Conservation (phyloP, 2,888 invertebrate genomes). For the Urechis unicinctus region DNA sequence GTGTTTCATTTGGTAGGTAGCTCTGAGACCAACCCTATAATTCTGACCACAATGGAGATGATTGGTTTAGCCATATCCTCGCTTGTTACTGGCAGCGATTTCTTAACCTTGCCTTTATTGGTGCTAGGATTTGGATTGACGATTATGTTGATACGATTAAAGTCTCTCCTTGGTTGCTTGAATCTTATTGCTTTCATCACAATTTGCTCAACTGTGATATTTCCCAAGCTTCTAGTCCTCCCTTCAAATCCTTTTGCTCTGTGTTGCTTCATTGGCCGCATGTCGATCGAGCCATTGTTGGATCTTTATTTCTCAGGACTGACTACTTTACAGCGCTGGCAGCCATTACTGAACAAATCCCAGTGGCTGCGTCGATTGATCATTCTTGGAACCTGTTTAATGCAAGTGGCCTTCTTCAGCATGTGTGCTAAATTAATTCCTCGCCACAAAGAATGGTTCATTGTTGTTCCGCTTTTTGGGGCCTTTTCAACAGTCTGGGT, state of each 20-base stretch:
- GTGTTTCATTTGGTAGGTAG: conserved; percentile 34
- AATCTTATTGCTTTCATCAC: conserved; percentile 28
- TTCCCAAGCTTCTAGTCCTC: conserved; percentile 31
- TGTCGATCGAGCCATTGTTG: conserved; percentile 34
- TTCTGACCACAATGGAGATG: conserved; percentile 34
- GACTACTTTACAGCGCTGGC: conserved; percentile 44
- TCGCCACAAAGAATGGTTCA: conserved; percentile 49
- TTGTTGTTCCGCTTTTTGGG: conserved; percentile 46
- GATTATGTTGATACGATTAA: conserved; percentile 38
- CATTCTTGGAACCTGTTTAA: conserved; percentile 25
- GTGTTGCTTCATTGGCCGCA: conserved; percentile 35
- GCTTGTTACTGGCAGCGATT: conserved; percentile 29
- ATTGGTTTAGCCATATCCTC: conserved; percentile 39
- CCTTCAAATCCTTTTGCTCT: conserved; percentile 31
- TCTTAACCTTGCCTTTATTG: conserved; percentile 28
- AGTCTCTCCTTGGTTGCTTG: conserved; percentile 33
- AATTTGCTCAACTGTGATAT: conserved; percentile 25
- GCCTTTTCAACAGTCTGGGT: conserved; percentile 39
- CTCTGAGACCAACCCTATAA: conserved; percentile 25
- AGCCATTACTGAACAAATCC: conserved; percentile 28
- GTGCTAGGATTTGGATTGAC: conserved; percentile 34
- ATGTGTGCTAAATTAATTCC: conserved; percentile 31
- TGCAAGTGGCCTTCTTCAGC: conserved; percentile 29
- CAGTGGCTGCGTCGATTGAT: conserved; percentile 26
- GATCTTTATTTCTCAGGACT: conserved; percentile 39